Conservation (phyloP, 2,113 vertebrate species). For the Oenanthe oenanthe region DNA sequence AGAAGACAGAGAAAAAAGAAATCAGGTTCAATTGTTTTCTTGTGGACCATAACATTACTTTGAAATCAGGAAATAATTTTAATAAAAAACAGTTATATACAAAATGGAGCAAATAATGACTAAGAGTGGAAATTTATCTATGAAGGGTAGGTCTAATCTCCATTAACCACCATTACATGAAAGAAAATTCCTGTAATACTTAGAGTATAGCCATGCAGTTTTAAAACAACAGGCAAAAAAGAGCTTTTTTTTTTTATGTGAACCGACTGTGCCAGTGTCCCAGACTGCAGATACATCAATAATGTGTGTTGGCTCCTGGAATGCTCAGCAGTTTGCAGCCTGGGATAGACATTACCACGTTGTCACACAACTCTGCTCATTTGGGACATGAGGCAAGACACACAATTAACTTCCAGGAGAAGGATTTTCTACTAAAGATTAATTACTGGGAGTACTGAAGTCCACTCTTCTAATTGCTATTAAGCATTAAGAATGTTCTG, state of each 20-base stretch:
- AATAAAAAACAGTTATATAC: background rate
- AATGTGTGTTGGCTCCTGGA: rapidly evolving
- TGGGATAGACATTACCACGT: rapidly evolving
- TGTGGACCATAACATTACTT: background rate
- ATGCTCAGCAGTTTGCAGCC: background rate
- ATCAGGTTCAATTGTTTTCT: background rate
- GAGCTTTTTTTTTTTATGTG: background rate
- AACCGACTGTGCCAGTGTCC: background rate
- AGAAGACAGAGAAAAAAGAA: background rate
- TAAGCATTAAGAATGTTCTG: background rate
- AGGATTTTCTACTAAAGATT: background rate
- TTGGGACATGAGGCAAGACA: background rate
- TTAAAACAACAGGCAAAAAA: background rate
- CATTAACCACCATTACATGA: background rate
- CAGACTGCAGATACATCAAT: background rate
- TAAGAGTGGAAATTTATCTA: background rate
- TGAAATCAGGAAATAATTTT: background rate
- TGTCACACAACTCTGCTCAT: background rate
- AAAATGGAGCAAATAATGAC: background rate
- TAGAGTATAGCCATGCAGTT: background rate
- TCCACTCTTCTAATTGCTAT: background rate
- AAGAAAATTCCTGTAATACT: background rate
- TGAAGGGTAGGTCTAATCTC: background rate
- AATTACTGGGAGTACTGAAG: background rate
- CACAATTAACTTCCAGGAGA: background rate